Base-by-base conservation (phyloP, 2,113 vertebrate species). In the Oryzias javanicus region DNA sequence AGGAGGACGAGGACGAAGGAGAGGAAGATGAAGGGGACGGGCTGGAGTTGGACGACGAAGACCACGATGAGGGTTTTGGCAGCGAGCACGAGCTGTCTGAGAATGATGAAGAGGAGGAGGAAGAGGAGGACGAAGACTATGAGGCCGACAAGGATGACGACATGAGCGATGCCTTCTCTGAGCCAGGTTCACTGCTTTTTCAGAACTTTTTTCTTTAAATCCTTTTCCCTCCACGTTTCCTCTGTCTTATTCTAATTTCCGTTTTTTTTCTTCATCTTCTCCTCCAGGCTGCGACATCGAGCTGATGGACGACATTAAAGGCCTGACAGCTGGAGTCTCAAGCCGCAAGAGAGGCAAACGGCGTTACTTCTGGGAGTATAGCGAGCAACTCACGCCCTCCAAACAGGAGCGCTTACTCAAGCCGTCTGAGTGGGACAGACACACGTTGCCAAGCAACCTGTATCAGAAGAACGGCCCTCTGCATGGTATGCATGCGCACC, bases 331-430 rank as follows among this genome's bases (percentile, higher is more conserved):
- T n/a, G 84, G 95, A 66, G 93, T 94, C 70, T 94, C 92, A 79
- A 94, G 95, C 57, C 74, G 86, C 62, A 99, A 99, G 78, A 92
- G 97, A 87, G 95, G 96, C 63, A 98, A 98, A 78, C 87, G 96
- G 18, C 91, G 96, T 78, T 99, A 98, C 85, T 99, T 99, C 86
- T 99, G 97, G 97, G 97, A 99, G 67, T 98, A 99, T 81, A 98
- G 97, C 1, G 97, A 99, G 74, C 97, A 99, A 25, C 90, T 98
- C 62, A 95, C 92, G 0, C 94, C 96, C 3, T 91, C 91, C 1
- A 97, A 98, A 58, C 96, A 98, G 71, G 97, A 99, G 69, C 94
- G 94, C 47, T 94, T 97, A 93, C 92, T 98, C 10, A 94, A 95
- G 81, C 96, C 97, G 0, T 98, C 95, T 0, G 96, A 99, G 80